phyloP scores from a whole-genome alignment of 1,140 invertebrate genomes.

The Nephila pilipes region DNA sequence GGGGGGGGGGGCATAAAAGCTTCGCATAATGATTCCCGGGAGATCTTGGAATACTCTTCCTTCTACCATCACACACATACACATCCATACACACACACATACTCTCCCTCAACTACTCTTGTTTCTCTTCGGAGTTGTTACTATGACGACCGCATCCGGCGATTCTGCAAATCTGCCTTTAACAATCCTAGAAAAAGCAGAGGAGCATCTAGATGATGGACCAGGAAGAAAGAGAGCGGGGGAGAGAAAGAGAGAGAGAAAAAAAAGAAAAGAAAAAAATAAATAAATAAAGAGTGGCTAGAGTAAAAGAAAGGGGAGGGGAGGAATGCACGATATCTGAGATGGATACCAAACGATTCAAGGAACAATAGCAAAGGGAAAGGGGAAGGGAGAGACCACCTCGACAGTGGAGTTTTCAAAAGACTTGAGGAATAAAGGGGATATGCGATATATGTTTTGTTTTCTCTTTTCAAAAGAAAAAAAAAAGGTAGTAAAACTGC shows the following conservation, averaged over 20 bases:
- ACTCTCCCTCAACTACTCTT: constrained; percentile 9
- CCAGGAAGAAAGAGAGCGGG: background rate
- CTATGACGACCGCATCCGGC: constrained; percentile 59
- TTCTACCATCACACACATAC: constrained; percentile 33
- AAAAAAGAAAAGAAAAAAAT: background rate
- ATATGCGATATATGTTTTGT: background rate
- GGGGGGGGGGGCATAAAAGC: constrained; percentile 21
- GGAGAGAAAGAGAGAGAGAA: background rate
- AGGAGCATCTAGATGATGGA: constrained; percentile 12
- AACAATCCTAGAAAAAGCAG: constrained; percentile 41
- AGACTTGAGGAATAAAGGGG: background rate
- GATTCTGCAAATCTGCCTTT: constrained; percentile 68
- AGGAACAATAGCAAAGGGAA: background rate
- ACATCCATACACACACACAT: background rate
- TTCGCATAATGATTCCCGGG: constrained; percentile 72
- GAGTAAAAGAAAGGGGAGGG: too few species aligned
- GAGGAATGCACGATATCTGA: background rate
- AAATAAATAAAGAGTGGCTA: background rate
- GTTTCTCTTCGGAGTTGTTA: constrained; percentile 47
- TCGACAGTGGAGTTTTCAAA: background rate
- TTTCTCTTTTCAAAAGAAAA: background rate
- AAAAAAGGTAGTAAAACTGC: background rate
- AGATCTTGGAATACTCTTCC: constrained; percentile 57
- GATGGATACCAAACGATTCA: constrained; percentile 65
- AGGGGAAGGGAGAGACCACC: background rate